Base-by-base conservation (phyloP, 2,888 invertebrate genomes). In the Anticlea derivata region DNA sequence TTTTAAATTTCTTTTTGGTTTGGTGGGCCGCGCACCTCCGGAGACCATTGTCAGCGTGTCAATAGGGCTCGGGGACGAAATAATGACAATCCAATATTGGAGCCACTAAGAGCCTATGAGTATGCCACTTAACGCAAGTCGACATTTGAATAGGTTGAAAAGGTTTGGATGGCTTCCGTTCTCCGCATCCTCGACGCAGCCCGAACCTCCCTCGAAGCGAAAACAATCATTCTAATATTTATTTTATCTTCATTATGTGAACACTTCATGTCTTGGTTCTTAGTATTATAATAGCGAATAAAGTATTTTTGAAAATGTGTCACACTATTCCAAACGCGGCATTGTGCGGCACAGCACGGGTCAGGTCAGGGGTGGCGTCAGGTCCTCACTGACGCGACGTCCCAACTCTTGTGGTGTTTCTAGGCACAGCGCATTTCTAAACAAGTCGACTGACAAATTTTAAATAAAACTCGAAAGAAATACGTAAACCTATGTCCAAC, bases 1-100 rank as follows among this genome's bases (percentile, higher is more conserved):
- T 89, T 82, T 69, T 67, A 72, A 58, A 70, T 64, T 80, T 84
- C 80, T 78, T 79, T 87, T 83, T 79, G 77, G 70, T 75, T 80
- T 76, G 70, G 74, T 73, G 73, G 69, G 70, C 68, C 64, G 65
- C 61, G 62, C 63, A 68, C 75, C 71, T 71, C 74, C 73, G 67
- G 71, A 69, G 56, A 68, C 76, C 60, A 74, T 78, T 80, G 81
- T 83, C 71, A 71, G 65, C 61, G 58, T 70, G 70, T 73, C 75
- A 72, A 66, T 66, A 62, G 63, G 51, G 49, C 26, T 61, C 58
- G 58, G 65, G 63, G 61, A 54, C 55, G 62, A 62, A 60, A 65
- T 72, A 67, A 73, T 68, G 64, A 63, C 65, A 59, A 71, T 71
- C 68, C 59, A 61, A 65, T 65, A 62, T 64, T 38, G 58, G 56